Conservation (phyloP, 1,140 invertebrate species). For the Coenobita brevimanus region DNA sequence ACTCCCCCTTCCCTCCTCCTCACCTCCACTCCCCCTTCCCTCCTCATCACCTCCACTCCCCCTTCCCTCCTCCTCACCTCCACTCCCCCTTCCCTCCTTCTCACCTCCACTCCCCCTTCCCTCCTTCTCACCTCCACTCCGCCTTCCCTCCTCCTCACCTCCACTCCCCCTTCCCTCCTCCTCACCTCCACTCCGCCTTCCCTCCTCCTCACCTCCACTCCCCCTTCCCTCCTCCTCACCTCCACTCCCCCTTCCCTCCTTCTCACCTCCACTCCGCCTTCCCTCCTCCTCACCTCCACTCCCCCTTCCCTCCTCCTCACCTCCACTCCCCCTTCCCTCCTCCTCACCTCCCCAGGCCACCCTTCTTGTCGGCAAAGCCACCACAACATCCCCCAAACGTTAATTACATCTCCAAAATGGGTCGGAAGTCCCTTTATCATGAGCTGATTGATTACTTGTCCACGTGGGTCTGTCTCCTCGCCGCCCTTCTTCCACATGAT, state of each 20-base stretch:
- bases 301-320: not conserved
- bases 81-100: too few species aligned
- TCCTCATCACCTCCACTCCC: not conserved
- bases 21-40: not conserved
- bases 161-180: not conserved
- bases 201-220: not conserved
- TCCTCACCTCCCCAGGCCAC: not conserved
- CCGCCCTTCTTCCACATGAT: constrained; percentile 10
- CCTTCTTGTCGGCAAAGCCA: not conserved
- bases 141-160: constrained; percentile 14
- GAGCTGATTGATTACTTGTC: constrained; percentile 50
- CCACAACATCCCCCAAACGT: constrained; percentile 40
- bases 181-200: not conserved
- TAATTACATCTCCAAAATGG: constrained; percentile 28
- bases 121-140: not conserved
- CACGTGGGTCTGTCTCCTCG: constrained; percentile 34
- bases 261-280: not conserved
- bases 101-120: not conserved
- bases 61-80: not conserved
- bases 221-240: not conserved
- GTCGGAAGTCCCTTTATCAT: constrained; percentile 56
- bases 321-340: not conserved
- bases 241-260: not conserved
- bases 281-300: not conserved
- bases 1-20: not conserved